A percentile compares a stretch with the other conserved stretches of the same genome.
These are phyloP conservation scores for Triops cancriformis DNA, from an alignment of 1,140 invertebrate species.

Conservation along the genomic window DNA sequence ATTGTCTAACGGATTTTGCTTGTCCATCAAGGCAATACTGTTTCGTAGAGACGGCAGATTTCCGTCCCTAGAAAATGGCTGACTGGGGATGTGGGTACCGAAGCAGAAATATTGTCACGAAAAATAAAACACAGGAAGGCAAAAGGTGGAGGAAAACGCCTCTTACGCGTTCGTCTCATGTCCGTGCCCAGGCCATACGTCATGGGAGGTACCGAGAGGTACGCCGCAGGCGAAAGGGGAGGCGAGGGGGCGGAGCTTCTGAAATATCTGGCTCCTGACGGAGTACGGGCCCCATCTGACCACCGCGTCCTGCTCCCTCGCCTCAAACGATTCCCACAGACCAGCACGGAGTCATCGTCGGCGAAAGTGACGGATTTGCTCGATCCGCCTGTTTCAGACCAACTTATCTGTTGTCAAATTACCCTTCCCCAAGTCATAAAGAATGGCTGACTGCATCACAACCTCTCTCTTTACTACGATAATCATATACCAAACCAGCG, in stretches of 20 bases:
- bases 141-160: neutral
- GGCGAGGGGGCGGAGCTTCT: slow-evolving; percentile 11
- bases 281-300: neutral
- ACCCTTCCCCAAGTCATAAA: neutral
- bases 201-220: neutral
- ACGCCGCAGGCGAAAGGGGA: neutral
- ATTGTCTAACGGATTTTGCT: neutral
- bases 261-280: neutral
- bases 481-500: neutral
- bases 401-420: slow-evolving; percentile 11
- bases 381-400: slow-evolving; percentile 19
- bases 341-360: slow-evolving; percentile 24
- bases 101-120: neutral
- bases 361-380: slow-evolving; percentile 27
- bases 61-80: neutral
- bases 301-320: slow-evolving; percentile 7
- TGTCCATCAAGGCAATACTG: neutral
- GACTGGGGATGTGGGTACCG: neutral
- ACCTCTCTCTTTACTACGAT: neutral
- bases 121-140: neutral
- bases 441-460: neutral
- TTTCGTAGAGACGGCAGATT: neutral
- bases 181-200: neutral
- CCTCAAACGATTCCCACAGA: slow-evolving; percentile 22
- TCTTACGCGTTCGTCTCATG: neutral